These are phyloP conservation scores for Vanacampus margaritifer DNA, from an alignment of 2,113 vertebrate genomes.

Conservation along the genomic window DNA sequence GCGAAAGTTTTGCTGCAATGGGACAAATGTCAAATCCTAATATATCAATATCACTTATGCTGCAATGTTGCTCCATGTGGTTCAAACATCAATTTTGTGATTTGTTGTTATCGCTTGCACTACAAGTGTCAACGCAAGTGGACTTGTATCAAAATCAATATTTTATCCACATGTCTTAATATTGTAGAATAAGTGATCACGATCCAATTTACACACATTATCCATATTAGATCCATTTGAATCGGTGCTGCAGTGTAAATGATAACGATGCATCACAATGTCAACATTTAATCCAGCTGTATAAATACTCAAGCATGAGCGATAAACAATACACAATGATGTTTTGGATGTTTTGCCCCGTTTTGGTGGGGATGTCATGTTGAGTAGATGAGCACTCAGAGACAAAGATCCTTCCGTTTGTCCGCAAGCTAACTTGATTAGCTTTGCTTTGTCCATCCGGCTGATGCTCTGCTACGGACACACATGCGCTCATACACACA, in stretches of 20 bases:
- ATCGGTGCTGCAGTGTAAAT: too few relatives aligned
- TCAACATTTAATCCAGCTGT: neutral
- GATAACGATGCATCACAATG: neutral
- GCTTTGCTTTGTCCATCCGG: constrained; percentile 54
- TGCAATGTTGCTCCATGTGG: neutral
- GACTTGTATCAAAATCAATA: neutral
- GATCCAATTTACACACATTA: too few relatives aligned
- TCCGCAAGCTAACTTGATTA: constrained; percentile 68
- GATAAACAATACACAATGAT: neutral
- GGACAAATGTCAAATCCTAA: neutral
- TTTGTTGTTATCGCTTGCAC: neutral
- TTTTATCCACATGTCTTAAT: neutral
- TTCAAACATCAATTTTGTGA: neutral
- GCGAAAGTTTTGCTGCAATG: neutral
- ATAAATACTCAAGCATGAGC: neutral
- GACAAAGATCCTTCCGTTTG: constrained; percentile 41
- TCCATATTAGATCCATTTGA: too few relatives aligned
- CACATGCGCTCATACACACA: constrained; percentile 14
- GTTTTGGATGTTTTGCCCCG: neutral
- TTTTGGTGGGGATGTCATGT: neutral
- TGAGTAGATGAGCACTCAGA: constrained; percentile 19
- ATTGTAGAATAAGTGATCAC: neutral
- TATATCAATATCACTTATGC: neutral
- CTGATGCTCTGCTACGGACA: constrained; percentile 41
- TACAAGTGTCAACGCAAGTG: neutral